Conservation (phyloP, 2,888 invertebrate genomes). For the Drosophila trichaetosa region DNA sequence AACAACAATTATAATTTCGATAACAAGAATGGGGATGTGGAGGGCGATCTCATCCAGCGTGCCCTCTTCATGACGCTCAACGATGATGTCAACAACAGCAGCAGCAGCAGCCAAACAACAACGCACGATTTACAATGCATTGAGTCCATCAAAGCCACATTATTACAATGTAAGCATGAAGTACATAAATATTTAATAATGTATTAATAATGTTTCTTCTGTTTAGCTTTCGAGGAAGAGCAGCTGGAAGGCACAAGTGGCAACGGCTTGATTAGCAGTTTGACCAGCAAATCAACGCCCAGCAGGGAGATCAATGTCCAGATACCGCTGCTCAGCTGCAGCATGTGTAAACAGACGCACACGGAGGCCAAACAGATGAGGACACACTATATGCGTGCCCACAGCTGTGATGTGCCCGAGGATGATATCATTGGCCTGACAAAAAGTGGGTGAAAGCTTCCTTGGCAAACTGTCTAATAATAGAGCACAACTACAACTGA, state of each 20-base stretch:
- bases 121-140: constrained; percentile 37
- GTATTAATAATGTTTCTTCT: background rate
- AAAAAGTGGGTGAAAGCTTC: constrained; percentile 50
- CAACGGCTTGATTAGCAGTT: background rate
- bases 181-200: background rate
- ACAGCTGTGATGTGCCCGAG: constrained; percentile 63
- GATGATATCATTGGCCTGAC: constrained; percentile 71
- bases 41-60: constrained; percentile 68
- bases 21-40: constrained; percentile 65
- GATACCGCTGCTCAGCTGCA: constrained; percentile 64
- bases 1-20: constrained; percentile 71
- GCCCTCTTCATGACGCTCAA: constrained; percentile 72
- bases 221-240: constrained; percentile 41
- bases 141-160: constrained; percentile 50
- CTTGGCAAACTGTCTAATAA: background rate
- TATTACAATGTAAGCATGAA: constrained; percentile 42
- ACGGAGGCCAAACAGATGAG: constrained; percentile 67
- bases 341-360: constrained; percentile 57
- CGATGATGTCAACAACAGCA: constrained; percentile 41
- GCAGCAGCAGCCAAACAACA: constrained; percentile 17
- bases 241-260: constrained; percentile 12
- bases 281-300: constrained; percentile 24
- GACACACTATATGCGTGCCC: constrained; percentile 56
- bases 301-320: constrained; percentile 32
- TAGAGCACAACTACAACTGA: background rate